Evolutionary conservation across 2,113 vertebrate species (phyloP).

Genomic region (Vombatus ursinus): DNA sequence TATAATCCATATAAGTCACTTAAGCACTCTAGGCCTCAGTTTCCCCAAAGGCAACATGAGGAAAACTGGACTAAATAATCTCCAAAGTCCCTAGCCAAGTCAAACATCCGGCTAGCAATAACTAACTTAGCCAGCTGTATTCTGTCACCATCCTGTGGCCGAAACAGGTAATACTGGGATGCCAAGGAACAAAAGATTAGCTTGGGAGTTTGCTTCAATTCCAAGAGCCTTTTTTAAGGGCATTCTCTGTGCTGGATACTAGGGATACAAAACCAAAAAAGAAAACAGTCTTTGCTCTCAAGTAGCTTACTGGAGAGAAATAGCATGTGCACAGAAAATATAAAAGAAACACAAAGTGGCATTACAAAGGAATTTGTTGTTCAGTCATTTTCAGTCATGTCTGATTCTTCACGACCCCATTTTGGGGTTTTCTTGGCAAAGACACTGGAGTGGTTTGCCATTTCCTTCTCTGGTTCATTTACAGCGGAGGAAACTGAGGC

Average conservation of each 20-base stretch:
- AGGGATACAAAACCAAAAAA: not conserved
- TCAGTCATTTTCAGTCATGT: too few species aligned
- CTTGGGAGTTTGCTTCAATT: not conserved
- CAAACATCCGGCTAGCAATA: not conserved
- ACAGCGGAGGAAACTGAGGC: not conserved
- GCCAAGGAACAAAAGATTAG: not conserved
- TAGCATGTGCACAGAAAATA: not conserved
- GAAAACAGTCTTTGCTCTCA: not conserved
- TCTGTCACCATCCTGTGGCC: conserved; percentile 61
- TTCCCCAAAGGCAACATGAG: not conserved
- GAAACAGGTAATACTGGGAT: not conserved
- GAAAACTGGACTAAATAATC: not conserved
- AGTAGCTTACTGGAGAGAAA: not conserved
- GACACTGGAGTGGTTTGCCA: not conserved
- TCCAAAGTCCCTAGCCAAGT: not conserved
- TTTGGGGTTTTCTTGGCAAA: not conserved
- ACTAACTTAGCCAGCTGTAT: conserved; percentile 11
- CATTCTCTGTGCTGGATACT: not conserved
- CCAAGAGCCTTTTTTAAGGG: not conserved
- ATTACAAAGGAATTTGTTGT: not conserved
- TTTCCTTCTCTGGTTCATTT: not conserved
- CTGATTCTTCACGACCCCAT: not conserved
- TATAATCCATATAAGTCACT: not conserved
- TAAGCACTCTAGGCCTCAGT: not conserved
- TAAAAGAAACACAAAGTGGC: not conserved